Percentiles rank a stretch among this genome's conserved stretches.
These are phyloP conservation scores for Neomonachus schauinslandi DNA, from an alignment of 2,113 vertebrate species.

Conservation along the genomic window DNA sequence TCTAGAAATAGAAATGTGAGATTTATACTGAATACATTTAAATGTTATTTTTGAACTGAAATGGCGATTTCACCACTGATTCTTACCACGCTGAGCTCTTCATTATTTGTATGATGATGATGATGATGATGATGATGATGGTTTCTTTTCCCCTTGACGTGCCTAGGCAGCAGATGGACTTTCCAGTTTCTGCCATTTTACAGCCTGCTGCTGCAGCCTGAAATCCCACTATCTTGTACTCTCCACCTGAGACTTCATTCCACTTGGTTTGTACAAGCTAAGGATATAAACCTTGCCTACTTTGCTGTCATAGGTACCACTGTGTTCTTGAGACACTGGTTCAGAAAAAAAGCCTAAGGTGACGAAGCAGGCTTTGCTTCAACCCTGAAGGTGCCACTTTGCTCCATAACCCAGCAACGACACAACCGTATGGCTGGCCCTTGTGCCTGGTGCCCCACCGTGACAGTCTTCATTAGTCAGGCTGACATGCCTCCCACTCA, in stretches of 20 bases:
- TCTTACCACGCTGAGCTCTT: background rate
- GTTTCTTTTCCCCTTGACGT: background rate
- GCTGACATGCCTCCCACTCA: slow-evolving; percentile 15
- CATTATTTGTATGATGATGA: background rate
- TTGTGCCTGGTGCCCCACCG: background rate
- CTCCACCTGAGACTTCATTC: background rate
- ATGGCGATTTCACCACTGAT: background rate
- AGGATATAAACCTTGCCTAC: background rate
- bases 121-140: background rate
- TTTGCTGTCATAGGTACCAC: background rate
- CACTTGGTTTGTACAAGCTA: background rate
- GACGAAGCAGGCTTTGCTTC: background rate
- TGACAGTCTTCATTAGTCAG: slow-evolving; percentile 72
- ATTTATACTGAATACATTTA: background rate
- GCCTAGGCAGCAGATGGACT: background rate
- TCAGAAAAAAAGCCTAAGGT: background rate
- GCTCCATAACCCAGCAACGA: background rate
- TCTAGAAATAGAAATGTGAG: background rate
- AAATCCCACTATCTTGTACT: background rate
- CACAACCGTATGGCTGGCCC: background rate
- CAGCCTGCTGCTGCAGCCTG: background rate
- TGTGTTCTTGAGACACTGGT: background rate
- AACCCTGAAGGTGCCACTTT: background rate
- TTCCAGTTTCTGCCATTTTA: background rate
- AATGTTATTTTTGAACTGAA: slow-evolving; percentile 12